These are phyloP conservation scores for Xenopus borealis DNA, from an alignment of 2,113 vertebrate genomes.

Conservation along the genomic window DNA sequence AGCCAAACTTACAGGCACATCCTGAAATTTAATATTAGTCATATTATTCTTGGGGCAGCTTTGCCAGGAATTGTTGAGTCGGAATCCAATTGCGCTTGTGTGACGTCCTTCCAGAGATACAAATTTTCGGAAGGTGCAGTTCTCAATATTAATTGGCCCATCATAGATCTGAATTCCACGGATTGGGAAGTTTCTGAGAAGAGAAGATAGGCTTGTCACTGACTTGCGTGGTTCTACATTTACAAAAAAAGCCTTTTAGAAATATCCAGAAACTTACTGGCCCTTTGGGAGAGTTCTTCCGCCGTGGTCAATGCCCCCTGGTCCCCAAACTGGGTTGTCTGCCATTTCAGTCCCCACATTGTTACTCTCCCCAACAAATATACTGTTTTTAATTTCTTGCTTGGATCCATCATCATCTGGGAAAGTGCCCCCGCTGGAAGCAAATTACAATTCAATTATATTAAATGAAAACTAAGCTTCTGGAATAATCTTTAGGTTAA, in stretches of 20 bases:
- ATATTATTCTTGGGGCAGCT: constrained; percentile 96
- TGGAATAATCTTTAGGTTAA: background rate
- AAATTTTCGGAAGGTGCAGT: constrained; percentile 93
- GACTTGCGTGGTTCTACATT: too few relatives aligned
- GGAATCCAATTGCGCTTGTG: constrained; percentile 93
- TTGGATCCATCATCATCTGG: constrained; percentile 91
- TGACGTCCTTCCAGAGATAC: constrained; percentile 83
- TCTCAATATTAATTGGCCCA: constrained; percentile 87
- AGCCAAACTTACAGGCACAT: constrained; percentile 81
- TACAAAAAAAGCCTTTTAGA: background rate
- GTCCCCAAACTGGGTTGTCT: constrained; percentile 83
- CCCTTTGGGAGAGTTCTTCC: constrained; percentile 84
- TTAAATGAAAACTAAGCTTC: background rate
- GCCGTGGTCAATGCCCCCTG: constrained; percentile 76
- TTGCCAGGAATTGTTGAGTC: constrained; percentile 97
- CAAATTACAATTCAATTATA: background rate
- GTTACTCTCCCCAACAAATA: constrained; percentile 93
- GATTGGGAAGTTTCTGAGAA: constrained; percentile 84
- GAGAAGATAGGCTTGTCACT: background rate
- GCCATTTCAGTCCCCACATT: constrained; percentile 77
- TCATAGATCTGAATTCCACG: constrained; percentile 95
- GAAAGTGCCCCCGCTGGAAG: constrained; percentile 87
- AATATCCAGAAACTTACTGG: constrained; percentile 70
- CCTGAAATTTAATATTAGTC: constrained; percentile 76
- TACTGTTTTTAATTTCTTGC: constrained; percentile 91